These are phyloP conservation scores for Paradoxurus hermaphroditus DNA, from an alignment of 2,113 vertebrate species.

Conservation along the genomic window DNA sequence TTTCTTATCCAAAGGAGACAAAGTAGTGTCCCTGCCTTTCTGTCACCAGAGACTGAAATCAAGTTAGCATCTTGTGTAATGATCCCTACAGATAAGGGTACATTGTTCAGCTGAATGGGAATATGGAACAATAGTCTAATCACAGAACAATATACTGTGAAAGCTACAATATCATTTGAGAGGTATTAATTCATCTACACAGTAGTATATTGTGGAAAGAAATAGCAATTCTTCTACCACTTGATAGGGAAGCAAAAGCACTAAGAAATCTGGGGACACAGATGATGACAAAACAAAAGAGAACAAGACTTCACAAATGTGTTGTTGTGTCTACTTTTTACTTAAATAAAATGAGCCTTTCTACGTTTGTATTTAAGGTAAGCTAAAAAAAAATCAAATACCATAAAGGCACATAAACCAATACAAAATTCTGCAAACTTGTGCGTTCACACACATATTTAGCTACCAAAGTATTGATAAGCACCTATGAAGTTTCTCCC, in stretches of 20 bases:
- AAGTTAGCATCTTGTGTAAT: not conserved
- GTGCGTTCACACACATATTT: not conserved
- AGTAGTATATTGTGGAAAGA: not conserved
- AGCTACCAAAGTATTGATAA: not conserved
- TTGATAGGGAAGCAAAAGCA: not conserved
- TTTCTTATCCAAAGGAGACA: conserved; percentile 43
- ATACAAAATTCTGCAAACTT: not conserved
- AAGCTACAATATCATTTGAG: not conserved
- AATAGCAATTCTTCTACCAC: not conserved
- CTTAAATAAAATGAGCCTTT: not conserved
- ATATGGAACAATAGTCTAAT: conserved; percentile 11
- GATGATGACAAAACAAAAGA: not conserved
- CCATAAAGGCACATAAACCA: not conserved
- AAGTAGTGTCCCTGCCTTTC: not conserved
- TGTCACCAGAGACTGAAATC: not conserved
- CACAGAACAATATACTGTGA: not conserved
- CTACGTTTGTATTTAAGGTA: not conserved
- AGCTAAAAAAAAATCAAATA: not conserved
- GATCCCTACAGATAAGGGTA: not conserved
- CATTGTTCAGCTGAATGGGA: not conserved
- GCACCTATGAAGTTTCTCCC: not conserved
- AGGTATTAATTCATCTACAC: not conserved
- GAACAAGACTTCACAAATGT: not conserved
- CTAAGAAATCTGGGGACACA: not conserved
- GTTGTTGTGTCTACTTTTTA: not conserved